Conservation (phyloP, 2,888 invertebrate genomes). For the Scaptomyza polygonia region DNA sequence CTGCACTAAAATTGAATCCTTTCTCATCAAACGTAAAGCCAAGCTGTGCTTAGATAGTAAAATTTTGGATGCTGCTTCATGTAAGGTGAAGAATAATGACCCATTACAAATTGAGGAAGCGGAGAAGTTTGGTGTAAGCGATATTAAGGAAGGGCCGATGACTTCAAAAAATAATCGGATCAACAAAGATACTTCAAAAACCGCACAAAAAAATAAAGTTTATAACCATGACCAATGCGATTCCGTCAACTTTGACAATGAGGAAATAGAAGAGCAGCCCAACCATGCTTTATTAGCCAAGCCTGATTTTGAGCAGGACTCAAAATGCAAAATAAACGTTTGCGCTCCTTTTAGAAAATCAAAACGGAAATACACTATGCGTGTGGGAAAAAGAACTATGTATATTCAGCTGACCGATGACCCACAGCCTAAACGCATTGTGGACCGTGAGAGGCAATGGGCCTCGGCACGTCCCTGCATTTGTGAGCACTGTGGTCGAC, state of each 20-base stretch:
- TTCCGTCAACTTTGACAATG: slow-evolving; percentile 26
- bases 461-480: slow-evolving; percentile 56
- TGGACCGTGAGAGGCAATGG: slow-evolving; percentile 65
- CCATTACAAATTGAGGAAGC: slow-evolving; percentile 45
- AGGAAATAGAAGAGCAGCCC: neutral
- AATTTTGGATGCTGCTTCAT: neutral
- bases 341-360: neutral
- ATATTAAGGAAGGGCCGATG: slow-evolving; percentile 24
- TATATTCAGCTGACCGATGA: slow-evolving; percentile 68
- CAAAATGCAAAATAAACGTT: neutral
- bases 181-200: neutral
- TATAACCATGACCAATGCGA: slow-evolving; percentile 3
- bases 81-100: slow-evolving; percentile 23
- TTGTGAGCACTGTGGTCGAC: slow-evolving; percentile 67
- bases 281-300: neutral
- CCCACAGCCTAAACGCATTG: slow-evolving; percentile 65
- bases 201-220: neutral
- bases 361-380: slow-evolving; percentile 68
- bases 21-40: slow-evolving; percentile 35
- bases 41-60: slow-evolving; percentile 17
- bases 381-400: slow-evolving; percentile 62
- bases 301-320: neutral
- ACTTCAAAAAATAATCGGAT: neutral
- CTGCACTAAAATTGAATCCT: slow-evolving; percentile 59
- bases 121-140: neutral